A percentile compares a stretch with the other conserved stretches of the same genome.
phyloP scores from a whole-genome alignment of 1,140 invertebrate species.

The Diorhabda carinulata region DNA sequence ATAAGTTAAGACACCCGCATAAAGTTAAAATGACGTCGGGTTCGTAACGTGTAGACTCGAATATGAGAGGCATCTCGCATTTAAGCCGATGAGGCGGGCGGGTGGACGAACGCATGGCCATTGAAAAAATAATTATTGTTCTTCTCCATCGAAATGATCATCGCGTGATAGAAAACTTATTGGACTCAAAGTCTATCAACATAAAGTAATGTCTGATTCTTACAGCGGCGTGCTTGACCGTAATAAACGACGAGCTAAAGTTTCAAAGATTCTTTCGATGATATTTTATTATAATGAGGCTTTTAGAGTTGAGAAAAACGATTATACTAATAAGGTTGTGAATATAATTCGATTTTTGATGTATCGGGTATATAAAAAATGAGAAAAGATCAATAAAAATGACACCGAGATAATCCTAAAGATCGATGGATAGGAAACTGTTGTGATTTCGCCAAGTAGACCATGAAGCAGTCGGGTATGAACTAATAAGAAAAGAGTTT shows the following conservation, averaged over 20 bases:
- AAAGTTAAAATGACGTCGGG: conserved; percentile 14
- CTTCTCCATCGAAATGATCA: conserved; percentile 10
- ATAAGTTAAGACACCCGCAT: conserved; percentile 23
- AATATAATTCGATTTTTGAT: too few species aligned
- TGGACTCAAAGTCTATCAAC: conserved; percentile 18
- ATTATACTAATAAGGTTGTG: too few species aligned
- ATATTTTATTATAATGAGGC: too few species aligned
- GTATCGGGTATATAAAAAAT: too few species aligned
- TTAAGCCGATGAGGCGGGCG: background rate
- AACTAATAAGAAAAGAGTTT: too few species aligned
- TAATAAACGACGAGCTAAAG: background rate
- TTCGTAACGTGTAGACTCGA: conserved; percentile 10
- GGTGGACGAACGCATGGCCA: conserved; percentile 4
- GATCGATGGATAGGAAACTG: too few species aligned
- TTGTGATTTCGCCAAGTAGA: too few species aligned
- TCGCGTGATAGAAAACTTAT: conserved; percentile 24
- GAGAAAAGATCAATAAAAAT: too few species aligned
- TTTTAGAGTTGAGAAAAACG: too few species aligned
- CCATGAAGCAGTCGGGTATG: too few species aligned
- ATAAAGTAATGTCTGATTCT: conserved; percentile 18
- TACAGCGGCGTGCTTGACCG: background rate
- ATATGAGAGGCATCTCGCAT: background rate
- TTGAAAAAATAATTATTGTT: conserved; percentile 25
- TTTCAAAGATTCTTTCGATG: too few species aligned
- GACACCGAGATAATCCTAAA: too few species aligned